Evolutionary conservation across 2,113 vertebrate species (phyloP), one percentile per base, ranked within the genome.

Genomic region (Sprattus sprattus): DNA sequence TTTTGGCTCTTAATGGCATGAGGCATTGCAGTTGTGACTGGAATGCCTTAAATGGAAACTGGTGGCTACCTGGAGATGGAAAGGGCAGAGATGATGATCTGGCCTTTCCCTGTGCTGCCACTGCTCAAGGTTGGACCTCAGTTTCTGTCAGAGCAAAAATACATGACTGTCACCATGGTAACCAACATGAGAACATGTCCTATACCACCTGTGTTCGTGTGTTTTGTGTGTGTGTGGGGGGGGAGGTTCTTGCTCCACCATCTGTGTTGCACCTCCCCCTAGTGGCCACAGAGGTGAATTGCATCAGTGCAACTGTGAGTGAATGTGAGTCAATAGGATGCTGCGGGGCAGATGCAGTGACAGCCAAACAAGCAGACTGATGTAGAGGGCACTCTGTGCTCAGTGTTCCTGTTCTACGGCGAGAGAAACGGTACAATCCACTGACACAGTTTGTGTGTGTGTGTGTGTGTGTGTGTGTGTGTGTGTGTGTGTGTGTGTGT

Each of bases 401-500:
- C n/a, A 16, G n/a, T 71, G 64, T 71, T 28, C 64, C 11, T 13
- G 64, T 71, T 20, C 18, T 20, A 64, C 25, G 10, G 64, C 1
- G 0, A 20, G 18, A 64, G 18, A n/a, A 15, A 71, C 3, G 8
- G 64, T 32, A 71, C 64, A 71, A 71, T 71, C 64, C 64, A 71
- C 28, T 71, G 25, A 71, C 64, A 71, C 64, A 71, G 64, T 71
- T 32, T 28, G 64, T 11, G 18, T 60, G 18, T 60, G 54, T 52
- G 18, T 60, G 20, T 22, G 54, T 60, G 54, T 88, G 85, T 87
- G 50, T 75, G 57, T 86, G 67, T 83, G 49, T 83, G 85, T 82
- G 71, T 85, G 67, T 25, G 83, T 83, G n/a, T 67, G 44, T 46
- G 83, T 83, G 50, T 83, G 82, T n/a, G n/a, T 28, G 64, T 11